Base-by-base conservation (phyloP, 2,888 invertebrate species). In the Caenorhabditis macrosperma region DNA sequence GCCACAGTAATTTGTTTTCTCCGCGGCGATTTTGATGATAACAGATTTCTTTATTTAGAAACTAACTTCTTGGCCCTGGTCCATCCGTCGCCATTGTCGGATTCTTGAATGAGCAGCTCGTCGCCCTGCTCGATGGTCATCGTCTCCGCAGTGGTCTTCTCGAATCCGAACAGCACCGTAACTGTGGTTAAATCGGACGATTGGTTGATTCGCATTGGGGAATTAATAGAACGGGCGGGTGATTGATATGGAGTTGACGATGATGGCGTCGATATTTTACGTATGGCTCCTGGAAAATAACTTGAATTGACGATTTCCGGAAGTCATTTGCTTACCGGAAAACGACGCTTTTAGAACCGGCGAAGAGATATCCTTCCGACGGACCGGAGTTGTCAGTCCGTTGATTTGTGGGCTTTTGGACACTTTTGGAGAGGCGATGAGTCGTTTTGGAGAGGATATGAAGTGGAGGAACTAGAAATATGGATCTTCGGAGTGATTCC, bases 41-140 rank as follows among this genome's bases (percentile, higher is more conserved):
- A n/a, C n/a, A n/a, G n/a, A n/a, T n/a, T n/a, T n/a, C n/a, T n/a
- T n/a, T n/a, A 12, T 38, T 38, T 12, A 5, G n/a, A n/a, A n/a
- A 9, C 10, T n/a, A 22, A 71, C 66, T 74, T 76, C 55, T 38
- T 64, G 7, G 81, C 81, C 44, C 81, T 61, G 6, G 82, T 83
- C 84, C 84, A 84, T 15, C 84, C 84, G 63, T 84, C 84, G 38
- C 81, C 84, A 63, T 61, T 55, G 35, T 67, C 82, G 20, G 95
- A 93, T 92, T 99, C 99, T 88, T 98, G 94, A 91, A 99, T 94
- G 90, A 95, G 94, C 89, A 98, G 93, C 91, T 95, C 95, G 92
- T 99, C 98, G 82, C 95, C 95, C 91, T 96, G 95, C 85, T 93
- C 93, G 95, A 98, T 96, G 68, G 95, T 94, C 93, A 98, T 96